phyloP scores from a whole-genome alignment of 2,888 invertebrate genomes.

The Apoda limacodes region DNA sequence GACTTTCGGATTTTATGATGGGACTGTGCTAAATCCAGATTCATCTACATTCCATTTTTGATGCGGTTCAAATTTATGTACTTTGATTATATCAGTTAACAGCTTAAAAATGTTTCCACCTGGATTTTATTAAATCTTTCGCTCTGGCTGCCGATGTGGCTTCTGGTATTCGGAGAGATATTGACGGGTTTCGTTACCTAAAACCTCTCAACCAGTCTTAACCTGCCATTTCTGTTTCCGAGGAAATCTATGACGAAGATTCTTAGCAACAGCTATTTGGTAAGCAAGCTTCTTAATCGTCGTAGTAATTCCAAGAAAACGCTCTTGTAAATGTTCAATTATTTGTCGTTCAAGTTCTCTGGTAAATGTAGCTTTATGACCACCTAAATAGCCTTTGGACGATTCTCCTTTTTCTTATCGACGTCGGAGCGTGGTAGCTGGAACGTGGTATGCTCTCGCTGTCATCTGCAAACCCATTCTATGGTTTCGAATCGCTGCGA shows the following conservation, averaged over 20 bases:
- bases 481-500: slow-evolving; percentile 4
- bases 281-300: slow-evolving; percentile 7
- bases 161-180: slow-evolving; percentile 12
- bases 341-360: slow-evolving; percentile 1
- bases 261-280: slow-evolving; percentile 8
- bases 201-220: slow-evolving; percentile 12
- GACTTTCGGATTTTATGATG: slow-evolving; percentile 11
- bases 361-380: slow-evolving; percentile 8
- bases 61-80: slow-evolving; percentile 9
- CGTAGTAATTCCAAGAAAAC: slow-evolving; percentile 7
- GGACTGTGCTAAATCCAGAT: slow-evolving; percentile 11
- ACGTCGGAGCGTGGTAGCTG: too few species aligned
- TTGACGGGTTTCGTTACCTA: slow-evolving; percentile 7
- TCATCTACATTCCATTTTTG: slow-evolving; percentile 14
- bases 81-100: slow-evolving; percentile 4
- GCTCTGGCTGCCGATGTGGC: slow-evolving; percentile 15
- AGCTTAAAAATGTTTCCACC: slow-evolving; percentile 10
- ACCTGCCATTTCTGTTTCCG: slow-evolving; percentile 11
- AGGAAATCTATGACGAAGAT: too few species aligned
- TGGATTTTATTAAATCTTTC: slow-evolving; percentile 11
- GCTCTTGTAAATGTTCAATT: slow-evolving; percentile 2
- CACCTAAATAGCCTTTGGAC: slow-evolving; percentile 4
- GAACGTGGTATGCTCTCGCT: too few species aligned
- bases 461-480: slow-evolving; percentile 12
- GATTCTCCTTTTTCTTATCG: too few species aligned